Evolutionary conservation across 1,140 invertebrate species (phyloP).

Genomic region (Leptestheria dahalacensis): DNA sequence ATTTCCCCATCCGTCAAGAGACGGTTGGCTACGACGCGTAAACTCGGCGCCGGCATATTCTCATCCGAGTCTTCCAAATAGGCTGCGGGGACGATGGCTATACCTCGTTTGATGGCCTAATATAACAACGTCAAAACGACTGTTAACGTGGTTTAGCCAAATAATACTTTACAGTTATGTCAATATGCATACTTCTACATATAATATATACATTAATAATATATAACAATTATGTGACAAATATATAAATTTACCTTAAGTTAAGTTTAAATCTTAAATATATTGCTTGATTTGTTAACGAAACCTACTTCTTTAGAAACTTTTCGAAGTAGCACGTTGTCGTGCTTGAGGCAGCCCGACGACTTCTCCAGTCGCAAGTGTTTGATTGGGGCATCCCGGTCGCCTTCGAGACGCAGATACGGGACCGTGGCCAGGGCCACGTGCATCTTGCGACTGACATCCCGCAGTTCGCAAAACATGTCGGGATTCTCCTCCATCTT

Average conservation of each 20-base stretch:
- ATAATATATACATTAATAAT: too few relatives aligned
- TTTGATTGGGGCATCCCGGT: constrained; percentile 55
- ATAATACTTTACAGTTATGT: too few relatives aligned
- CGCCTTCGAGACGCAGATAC: constrained; percentile 39
- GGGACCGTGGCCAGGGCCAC: constrained; percentile 30
- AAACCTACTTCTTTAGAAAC: constrained; percentile 42
- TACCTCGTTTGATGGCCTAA: constrained; percentile 29
- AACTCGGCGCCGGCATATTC: constrained; percentile 42
- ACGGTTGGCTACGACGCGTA: constrained; percentile 42
- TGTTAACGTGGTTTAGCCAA: neutral
- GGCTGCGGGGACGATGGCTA: constrained; percentile 44
- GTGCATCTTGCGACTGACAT: constrained; percentile 24
- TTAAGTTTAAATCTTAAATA: too few relatives aligned
- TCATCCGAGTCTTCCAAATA: constrained; percentile 46
- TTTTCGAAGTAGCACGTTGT: constrained; percentile 39
- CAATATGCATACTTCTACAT: too few relatives aligned
- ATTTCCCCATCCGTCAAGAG: constrained; percentile 41
- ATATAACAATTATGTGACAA: too few relatives aligned
- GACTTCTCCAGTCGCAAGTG: constrained; percentile 50
- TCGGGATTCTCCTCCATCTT: constrained; percentile 51
- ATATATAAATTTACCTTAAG: too few relatives aligned
- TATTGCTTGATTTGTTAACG: too few relatives aligned
- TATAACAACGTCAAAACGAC: constrained; percentile 7
- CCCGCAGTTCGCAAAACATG: constrained; percentile 35
- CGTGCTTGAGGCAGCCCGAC: constrained; percentile 31